Base-by-base conservation (phyloP, 2,888 invertebrate genomes). In the Didymodactylos carnosus region DNA sequence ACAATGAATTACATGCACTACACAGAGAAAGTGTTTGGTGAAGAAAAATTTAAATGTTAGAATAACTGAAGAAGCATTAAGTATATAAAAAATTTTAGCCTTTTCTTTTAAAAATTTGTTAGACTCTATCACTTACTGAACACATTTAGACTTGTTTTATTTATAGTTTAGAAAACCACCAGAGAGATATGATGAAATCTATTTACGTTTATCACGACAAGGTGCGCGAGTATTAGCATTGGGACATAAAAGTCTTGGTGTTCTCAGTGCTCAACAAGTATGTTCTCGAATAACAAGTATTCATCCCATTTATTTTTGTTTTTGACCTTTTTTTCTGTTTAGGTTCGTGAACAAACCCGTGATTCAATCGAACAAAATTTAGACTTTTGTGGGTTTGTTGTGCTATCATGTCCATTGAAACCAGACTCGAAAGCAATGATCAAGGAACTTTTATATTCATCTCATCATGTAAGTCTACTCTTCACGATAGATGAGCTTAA, bases 361-460 rank as follows among this genome's bases (percentile, higher is more conserved):
- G 92, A 94, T 72, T 88, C 91, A 75, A 87, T 94, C 11, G 99
- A 99, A 83, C 87, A 87, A 40, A 88, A 91, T 79, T 86, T 99
- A 75, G 88, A 86, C 16, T 99, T 99, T 85, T 94, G 88, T 73
- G 99, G 99, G 1, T 99, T 99, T 82, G 90, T 98, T 29, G 91
- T 97, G 72, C 94, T 99, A 78, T 97, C 97, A 0, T 98, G 97
- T 82, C 98, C 98, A 0, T 86, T 99, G 78, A 99, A 99, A 85
- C 86, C 87, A 0, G 98, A 99, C 83, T 97, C 98, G 0, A 92
- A 92, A 82, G 86, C 88, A 75, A 92, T 94, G n/a, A 91, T 99
- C 77, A 89, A 89, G 80, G 97, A 99, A 86, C 90, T 99, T 62
- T 87, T 92, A 73, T 88, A 91, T 80, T 90, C 97, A 0, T 93